Evolutionary conservation across 2,113 vertebrate genomes (phyloP).

Genomic region (Microtus oregoni): DNA sequence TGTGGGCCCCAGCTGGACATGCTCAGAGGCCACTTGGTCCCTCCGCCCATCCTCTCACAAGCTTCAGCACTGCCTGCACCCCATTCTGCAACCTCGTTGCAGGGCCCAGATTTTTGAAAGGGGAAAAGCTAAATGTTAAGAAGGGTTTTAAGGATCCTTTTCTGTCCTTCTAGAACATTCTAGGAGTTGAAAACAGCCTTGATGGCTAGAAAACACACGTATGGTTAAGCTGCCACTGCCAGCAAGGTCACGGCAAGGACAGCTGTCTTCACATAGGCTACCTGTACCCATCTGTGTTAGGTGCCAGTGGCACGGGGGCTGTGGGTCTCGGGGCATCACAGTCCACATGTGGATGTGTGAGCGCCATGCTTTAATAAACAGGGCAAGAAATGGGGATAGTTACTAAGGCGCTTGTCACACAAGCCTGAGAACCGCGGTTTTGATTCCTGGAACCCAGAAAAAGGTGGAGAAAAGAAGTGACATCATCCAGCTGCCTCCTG

Average conservation of each 20-base stretch:
- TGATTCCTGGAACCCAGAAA: neutral
- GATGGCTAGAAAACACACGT: neutral
- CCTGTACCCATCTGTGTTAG: neutral
- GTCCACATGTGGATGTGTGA: too few species aligned
- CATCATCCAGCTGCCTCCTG: neutral
- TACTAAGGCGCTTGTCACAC: neutral
- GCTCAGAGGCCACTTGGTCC: neutral
- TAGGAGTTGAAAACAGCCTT: neutral
- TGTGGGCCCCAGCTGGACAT: neutral
- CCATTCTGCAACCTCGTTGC: fast-evolving
- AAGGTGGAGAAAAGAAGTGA: neutral
- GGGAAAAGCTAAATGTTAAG: neutral
- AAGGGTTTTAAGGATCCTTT: neutral
- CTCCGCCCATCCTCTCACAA: neutral
- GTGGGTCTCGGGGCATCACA: neutral
- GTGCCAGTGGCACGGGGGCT: neutral
- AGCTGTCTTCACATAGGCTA: neutral
- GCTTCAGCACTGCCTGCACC: fast-evolving
- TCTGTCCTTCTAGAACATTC: conserved; percentile 7
- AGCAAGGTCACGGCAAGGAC: neutral
- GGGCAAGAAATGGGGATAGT: neutral
- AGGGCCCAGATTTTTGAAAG: neutral
- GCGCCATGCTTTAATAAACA: too few species aligned
- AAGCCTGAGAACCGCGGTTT: neutral
- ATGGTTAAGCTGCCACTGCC: neutral